Conservation (phyloP, 2,888 invertebrate species). For the Amphipoea lucens region DNA sequence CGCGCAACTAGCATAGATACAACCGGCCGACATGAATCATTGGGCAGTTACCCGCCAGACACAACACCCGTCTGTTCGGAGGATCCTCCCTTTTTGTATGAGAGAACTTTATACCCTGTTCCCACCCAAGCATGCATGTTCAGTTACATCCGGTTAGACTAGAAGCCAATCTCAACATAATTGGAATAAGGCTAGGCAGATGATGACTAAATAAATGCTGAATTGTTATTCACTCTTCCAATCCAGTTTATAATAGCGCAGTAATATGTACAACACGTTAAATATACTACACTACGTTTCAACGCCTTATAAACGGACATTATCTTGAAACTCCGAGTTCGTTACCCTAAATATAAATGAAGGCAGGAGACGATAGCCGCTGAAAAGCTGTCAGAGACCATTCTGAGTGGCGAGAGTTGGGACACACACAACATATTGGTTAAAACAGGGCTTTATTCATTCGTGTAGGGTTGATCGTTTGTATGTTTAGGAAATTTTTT, state of each 20-base stretch:
- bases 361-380: constrained; percentile 3
- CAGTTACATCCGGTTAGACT: background rate
- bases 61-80: too few relatives aligned
- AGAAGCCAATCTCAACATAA: background rate
- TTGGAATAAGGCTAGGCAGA: background rate
- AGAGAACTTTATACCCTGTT: too few relatives aligned
- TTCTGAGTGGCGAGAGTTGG: constrained; percentile 20
- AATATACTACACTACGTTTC: background rate
- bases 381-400: constrained; percentile 52
- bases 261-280: background rate
- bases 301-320: constrained; percentile 6
- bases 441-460: background rate
- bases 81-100: too few relatives aligned
- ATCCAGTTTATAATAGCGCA: background rate
- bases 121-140: too few relatives aligned
- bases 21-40: too few relatives aligned
- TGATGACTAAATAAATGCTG: background rate
- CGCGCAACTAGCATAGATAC: too few relatives aligned
- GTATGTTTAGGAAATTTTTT: background rate
- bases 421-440: background rate
- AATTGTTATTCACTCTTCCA: background rate
- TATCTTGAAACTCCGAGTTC: constrained; percentile 15
- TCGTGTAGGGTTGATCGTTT: background rate
- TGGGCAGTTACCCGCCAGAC: too few relatives aligned
- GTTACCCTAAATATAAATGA: constrained; percentile 45